Evolutionary conservation across 2,113 vertebrate species (phyloP).

Genomic region (Lanius ludovicianus): DNA sequence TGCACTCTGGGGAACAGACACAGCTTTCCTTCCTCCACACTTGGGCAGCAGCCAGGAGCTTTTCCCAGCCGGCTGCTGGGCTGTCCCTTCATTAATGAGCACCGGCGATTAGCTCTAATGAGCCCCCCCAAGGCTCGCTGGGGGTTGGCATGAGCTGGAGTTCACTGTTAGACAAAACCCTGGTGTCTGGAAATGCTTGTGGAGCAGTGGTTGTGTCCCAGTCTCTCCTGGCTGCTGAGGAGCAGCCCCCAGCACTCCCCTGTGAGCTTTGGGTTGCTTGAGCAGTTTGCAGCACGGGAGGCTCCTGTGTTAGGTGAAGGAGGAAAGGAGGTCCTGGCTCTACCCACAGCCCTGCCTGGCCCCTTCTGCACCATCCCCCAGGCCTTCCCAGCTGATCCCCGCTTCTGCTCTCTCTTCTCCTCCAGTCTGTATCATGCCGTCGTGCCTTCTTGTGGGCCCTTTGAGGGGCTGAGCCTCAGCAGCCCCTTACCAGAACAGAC

Average conservation of each 20-base stretch:
- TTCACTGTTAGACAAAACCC: neutral
- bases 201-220: accelerated
- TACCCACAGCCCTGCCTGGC: neutral
- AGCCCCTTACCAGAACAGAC: neutral
- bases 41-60: neutral
- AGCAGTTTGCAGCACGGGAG: neutral
- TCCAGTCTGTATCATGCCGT: slow-evolving; percentile 78
- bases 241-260: accelerated
- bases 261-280: accelerated
- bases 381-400: neutral
- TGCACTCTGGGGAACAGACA: accelerated
- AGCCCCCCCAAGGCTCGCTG: neutral
- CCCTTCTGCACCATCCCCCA: too few species aligned
- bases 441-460: slow-evolving; percentile 81
- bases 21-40: neutral
- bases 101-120: neutral
- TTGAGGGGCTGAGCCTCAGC: slow-evolving; percentile 71
- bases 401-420: neutral
- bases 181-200: neutral
- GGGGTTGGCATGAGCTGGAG: neutral
- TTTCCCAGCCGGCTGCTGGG: neutral
- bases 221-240: neutral
- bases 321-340: too few species aligned
- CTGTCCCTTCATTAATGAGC: neutral
- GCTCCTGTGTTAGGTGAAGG: neutral